Percentiles rank a stretch among this genome's conserved stretches.
These are phyloP conservation scores for Lagenorhynchus albirostris DNA, from an alignment of 2,113 vertebrate species.

Conservation along the genomic window DNA sequence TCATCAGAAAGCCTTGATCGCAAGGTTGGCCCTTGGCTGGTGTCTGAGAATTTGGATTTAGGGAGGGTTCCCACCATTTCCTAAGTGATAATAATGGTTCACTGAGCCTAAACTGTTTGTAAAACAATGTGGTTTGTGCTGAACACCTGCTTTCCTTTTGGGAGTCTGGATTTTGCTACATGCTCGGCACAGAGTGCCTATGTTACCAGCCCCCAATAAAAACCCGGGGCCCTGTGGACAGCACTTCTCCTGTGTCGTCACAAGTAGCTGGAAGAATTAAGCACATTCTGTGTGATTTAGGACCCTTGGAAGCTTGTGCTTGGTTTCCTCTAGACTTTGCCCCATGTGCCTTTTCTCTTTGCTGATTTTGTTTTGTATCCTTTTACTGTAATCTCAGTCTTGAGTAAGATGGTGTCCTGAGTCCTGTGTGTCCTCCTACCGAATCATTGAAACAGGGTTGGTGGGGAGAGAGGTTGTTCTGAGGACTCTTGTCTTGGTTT, in stretches of 20 bases:
- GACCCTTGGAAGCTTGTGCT: background rate
- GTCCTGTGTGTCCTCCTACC: background rate
- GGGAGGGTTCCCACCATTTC: background rate
- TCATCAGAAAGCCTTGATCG: background rate
- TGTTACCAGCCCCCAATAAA: background rate
- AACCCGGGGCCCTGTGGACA: no score
- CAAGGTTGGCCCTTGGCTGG: background rate
- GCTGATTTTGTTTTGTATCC: background rate
- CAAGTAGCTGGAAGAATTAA: background rate
- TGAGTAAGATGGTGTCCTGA: background rate
- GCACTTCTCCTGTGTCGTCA: rapidly evolving
- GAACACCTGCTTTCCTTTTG: background rate
- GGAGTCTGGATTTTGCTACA: background rate
- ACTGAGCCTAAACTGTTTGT: background rate
- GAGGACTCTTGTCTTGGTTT: background rate
- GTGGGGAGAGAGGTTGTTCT: background rate
- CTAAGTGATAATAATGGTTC: background rate
- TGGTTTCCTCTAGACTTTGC: background rate
- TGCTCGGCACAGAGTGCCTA: background rate
- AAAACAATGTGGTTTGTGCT: background rate
- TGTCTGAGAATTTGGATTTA: background rate
- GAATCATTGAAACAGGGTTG: background rate
- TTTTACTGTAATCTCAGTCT: background rate
- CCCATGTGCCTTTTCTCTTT: background rate
- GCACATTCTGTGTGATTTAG: background rate